Evolutionary conservation across 2,888 invertebrate genomes (phyloP), one percentile per base, ranked within the genome.

Genomic region (Drosophila tanythrix): DNA sequence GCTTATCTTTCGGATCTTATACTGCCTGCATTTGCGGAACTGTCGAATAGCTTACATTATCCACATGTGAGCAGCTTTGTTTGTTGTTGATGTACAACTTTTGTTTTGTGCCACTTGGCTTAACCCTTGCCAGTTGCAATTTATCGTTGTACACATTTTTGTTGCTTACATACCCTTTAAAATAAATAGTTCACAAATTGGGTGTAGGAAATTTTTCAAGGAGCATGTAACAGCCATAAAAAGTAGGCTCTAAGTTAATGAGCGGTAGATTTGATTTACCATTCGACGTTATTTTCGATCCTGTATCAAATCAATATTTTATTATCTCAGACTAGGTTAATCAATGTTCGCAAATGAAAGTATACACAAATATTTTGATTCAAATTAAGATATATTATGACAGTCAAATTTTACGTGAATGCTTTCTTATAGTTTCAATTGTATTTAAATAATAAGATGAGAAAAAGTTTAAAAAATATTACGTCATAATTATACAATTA

Each of bases 31-130:
- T 76, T 65, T 77, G 68, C 36, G 70, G 74, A 64, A 55, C 60
- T 66, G 64, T 59, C 71, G 86, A 88, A 86, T 69, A 77, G 86
- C 90, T 86, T 83, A 78, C 73, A 85, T 68, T 73, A 73, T 78
- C 55, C 79, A 61, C 73, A 76, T 70, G 57, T 40, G 53, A 36
- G 43, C 55, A 59, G 48, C 64, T 60, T 62, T 52, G 62, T 65
- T 61, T 76, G 69, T 62, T 64, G 61, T 73, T 67, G 60, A 74
- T 77, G 66, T 66, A 74, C 74, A 85, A 89, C 69, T 85, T 80
- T 68, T 66, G 55, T 58, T 51, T 69, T 51, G 15, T 50, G 60
- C 56, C 58, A 55, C 74, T 77, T 36, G 70, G 79, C 82, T 89
- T 83, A 89, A 74, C 79, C 65, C 79, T 71, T 87, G 46, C 64